phyloP scores from a whole-genome alignment of 2,888 invertebrate genomes.

The Callyntrura guangdongensis region DNA sequence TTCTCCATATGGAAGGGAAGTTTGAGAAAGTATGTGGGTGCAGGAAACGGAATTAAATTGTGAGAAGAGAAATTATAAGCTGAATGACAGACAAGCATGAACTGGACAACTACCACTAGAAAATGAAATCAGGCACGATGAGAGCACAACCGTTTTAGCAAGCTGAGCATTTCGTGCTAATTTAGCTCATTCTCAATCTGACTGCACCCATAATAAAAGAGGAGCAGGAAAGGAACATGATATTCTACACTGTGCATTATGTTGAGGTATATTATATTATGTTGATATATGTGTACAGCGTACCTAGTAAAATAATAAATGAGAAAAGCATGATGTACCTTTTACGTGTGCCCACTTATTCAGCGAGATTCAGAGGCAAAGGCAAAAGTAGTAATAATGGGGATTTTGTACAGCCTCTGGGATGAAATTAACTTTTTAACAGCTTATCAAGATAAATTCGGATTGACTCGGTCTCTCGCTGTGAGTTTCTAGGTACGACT shows the following conservation, averaged over 20 bases:
- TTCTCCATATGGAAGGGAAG: not conserved
- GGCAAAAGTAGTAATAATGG: conserved; percentile 65
- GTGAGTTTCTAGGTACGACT: conserved; percentile 58
- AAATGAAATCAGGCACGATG: conserved; percentile 34
- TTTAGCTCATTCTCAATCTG: conserved; percentile 51
- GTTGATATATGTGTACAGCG: not conserved
- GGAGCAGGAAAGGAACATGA: not conserved
- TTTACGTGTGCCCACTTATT: not conserved
- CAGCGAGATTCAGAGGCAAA: conserved; percentile 52
- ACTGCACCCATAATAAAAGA: conserved; percentile 23
- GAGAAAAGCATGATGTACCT: not conserved
- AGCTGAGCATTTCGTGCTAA: conserved; percentile 59
- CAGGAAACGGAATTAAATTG: not conserved
- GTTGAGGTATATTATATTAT: conserved; percentile 20
- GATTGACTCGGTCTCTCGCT: conserved; percentile 72
- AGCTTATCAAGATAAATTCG: conserved; percentile 78
- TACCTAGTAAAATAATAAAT: not conserved
- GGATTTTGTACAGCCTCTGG: conserved; percentile 68
- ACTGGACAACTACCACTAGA: conserved; percentile 56
- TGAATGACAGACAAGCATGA: conserved; percentile 70
- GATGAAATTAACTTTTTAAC: conserved; percentile 79
- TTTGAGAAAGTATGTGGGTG: not conserved
- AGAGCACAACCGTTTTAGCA: conserved; percentile 37
- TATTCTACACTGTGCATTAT: conserved; percentile 3
- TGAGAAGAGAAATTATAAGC: conserved; percentile 17